Base-by-base conservation (phyloP, 2,888 invertebrate genomes). In the Griposia aprilina region DNA sequence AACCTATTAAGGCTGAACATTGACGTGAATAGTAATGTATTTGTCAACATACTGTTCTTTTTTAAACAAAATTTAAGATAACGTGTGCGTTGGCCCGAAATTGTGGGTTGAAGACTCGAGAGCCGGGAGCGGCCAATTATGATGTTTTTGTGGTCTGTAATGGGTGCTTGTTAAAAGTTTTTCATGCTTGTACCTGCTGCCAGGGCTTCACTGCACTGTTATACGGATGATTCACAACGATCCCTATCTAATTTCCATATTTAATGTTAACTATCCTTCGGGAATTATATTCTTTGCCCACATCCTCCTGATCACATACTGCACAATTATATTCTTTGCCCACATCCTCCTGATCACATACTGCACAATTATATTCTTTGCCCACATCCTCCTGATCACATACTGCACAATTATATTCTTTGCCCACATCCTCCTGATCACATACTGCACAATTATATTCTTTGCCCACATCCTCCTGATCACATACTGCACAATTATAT, bases 91-190 rank as follows among this genome's bases (percentile, higher is more conserved):
- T 77, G 62, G 80, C 73, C 68, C 71, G 59, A 73, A 74, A 80
- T 68, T 69, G 65, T 75, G 67, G 41, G 81, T 70, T 70, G 67
- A 72, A 66, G 72, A 81, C 86, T 80, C 70, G 52, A 74, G 67
- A 70, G 85, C 81, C 85, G 80, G 80, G 89, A 87, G 81, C 81
- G 84, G 78, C 90, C 94, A 94, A 94, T 93, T 93, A 93, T 82
- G 76, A 84, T 83, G 86, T 88, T 92, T 90, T 89, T 87, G 83
- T 83, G 67, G 77, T 80, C 88, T 80, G 83, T 87, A 88, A 89
- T 84, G 86, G 82, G 81, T 55, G 90, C 91, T 91, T 90, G 91
- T 91, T 91, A 89, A 87, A 86, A 83, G 78, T 82, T 81, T 76
- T 74, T 77, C 76, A 79, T 85, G 76, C 75, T 48, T 55, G 82